Conservation (phyloP, 2,113 vertebrate species). For the Craseonycteris thonglongyai region DNA sequence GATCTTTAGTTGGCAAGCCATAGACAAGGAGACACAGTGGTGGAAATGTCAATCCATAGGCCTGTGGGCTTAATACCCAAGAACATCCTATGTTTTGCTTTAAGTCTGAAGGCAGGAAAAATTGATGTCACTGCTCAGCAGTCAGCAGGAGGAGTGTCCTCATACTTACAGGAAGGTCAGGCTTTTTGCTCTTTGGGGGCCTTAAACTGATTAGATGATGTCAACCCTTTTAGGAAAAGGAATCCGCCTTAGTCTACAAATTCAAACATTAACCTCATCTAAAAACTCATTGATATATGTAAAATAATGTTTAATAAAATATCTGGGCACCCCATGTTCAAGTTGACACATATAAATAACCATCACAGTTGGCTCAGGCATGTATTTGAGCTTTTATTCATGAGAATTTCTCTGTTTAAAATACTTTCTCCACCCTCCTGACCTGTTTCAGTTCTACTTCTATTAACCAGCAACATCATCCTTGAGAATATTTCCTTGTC, state of each 20-base stretch:
- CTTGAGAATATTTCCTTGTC: background rate
- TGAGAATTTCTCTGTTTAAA: background rate
- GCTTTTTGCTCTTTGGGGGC: background rate
- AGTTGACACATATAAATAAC: background rate
- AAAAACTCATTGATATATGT: background rate
- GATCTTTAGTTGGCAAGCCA: background rate
- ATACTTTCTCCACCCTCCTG: background rate
- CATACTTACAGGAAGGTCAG: background rate
- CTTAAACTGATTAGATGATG: background rate
- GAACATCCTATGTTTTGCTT: background rate
- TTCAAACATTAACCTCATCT: background rate
- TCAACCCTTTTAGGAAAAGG: background rate
- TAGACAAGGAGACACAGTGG: background rate
- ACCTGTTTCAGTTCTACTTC: background rate
- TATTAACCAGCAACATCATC: background rate
- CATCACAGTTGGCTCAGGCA: background rate
- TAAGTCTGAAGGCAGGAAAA: background rate
- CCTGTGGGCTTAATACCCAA: background rate
- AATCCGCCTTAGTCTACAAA: background rate
- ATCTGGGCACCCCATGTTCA: background rate
- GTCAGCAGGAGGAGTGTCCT: background rate
- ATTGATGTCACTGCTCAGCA: background rate
- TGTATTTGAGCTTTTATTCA: background rate
- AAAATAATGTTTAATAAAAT: background rate
- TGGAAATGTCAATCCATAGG: background rate